Conservation (phyloP, 2,113 vertebrate genomes). For the Microcebus griseorufus region DNA sequence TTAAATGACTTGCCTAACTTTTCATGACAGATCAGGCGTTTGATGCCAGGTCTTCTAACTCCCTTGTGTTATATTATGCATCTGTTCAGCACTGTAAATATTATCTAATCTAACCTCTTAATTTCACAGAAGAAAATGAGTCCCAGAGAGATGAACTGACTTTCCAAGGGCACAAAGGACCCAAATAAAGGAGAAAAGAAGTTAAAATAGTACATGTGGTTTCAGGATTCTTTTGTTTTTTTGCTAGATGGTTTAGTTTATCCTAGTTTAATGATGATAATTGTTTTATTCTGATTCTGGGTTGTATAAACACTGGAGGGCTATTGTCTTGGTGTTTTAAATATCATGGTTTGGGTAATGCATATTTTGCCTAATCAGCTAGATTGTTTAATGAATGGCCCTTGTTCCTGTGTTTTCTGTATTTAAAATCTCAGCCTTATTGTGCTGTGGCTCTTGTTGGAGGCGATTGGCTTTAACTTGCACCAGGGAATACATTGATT, state of each 20-base stretch:
- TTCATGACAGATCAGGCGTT: neutral
- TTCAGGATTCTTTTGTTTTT: neutral
- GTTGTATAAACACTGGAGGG: neutral
- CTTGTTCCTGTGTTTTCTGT: neutral
- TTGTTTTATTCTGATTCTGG: neutral
- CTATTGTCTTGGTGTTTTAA: neutral
- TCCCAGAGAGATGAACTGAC: neutral
- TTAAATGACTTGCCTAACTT: neutral
- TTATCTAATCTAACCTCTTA: neutral
- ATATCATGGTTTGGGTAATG: neutral
- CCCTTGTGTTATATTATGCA: neutral
- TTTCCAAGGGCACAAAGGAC: neutral
- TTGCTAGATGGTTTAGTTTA: neutral
- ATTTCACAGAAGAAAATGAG: slow-evolving; percentile 1
- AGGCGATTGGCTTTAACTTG: neutral
- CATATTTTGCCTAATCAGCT: neutral
- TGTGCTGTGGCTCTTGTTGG: neutral
- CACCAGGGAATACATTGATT: neutral
- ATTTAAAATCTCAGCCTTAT: neutral
- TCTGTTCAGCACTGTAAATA: neutral
- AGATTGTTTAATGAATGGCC: neutral
- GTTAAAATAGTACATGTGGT: neutral
- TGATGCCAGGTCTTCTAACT: neutral
- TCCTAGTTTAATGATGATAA: neutral
- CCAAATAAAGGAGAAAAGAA: neutral